Percentiles rank a stretch among this genome's conserved stretches.
Conservation (phyloP, 2,888 invertebrate species). For the Plemyria rubiginata region DNA sequence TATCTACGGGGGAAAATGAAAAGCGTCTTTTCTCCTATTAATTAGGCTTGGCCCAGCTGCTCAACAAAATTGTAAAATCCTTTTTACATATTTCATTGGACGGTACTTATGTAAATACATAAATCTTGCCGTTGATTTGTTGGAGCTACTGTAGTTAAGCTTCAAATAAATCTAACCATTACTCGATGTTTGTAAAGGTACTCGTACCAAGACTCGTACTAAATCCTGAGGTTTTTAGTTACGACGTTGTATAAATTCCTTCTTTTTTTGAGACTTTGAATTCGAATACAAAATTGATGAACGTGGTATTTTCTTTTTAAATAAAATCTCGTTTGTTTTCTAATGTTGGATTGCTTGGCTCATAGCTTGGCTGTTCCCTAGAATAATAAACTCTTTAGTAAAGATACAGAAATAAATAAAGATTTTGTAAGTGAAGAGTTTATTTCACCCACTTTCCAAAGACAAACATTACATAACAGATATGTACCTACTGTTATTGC, state of each 20-base stretch:
- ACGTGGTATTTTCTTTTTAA: slow-evolving; percentile 1
- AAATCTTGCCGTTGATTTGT: slow-evolving; percentile 28
- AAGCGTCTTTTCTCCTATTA: slow-evolving; percentile 10
- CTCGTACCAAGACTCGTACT: too few species aligned
- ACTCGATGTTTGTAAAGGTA: slow-evolving; percentile 9
- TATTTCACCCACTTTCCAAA: too few species aligned
- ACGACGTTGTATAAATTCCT: too few species aligned
- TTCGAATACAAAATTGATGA: slow-evolving; percentile 7
- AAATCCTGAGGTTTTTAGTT: slow-evolving; percentile 9
- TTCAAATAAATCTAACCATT: slow-evolving; percentile 21
- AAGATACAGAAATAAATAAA: too few species aligned
- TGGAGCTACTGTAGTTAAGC: slow-evolving; percentile 20
- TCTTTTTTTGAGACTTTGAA: slow-evolving; percentile 9
- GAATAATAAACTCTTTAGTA: not conserved
- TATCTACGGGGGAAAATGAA: slow-evolving; percentile 12
- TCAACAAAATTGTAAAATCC: slow-evolving; percentile 22
- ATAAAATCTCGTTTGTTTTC: not conserved
- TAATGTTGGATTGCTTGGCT: too few species aligned
- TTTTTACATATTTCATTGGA: slow-evolving; percentile 22
- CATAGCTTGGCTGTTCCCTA: not conserved
- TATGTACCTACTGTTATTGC: too few species aligned
- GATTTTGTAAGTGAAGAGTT: too few species aligned
- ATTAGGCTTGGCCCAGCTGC: slow-evolving; percentile 20
- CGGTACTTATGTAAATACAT: slow-evolving; percentile 14
- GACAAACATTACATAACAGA: too few species aligned